phyloP scores from a whole-genome alignment of 2,113 vertebrate genomes.

The Panthera uncia region DNA sequence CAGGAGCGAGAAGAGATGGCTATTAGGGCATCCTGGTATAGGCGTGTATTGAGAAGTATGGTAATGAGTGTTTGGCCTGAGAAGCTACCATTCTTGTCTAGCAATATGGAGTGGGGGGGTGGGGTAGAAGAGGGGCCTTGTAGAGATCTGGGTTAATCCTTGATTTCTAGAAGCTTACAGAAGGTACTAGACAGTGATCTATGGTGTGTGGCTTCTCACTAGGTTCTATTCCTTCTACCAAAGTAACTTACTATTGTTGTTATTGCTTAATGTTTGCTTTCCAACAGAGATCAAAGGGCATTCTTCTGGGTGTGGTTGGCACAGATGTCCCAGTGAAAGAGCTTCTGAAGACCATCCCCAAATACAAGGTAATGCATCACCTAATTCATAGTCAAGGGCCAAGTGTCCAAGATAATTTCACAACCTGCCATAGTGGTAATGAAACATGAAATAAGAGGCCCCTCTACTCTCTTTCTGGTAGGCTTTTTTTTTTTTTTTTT shows the following conservation, averaged over 20 bases:
- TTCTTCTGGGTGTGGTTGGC: constrained; percentile 97
- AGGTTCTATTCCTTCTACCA: constrained; percentile 43
- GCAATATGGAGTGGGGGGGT: background rate
- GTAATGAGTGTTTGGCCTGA: background rate
- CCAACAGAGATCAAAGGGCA: constrained; percentile 93
- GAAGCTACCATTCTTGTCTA: background rate
- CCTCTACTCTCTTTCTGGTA: background rate
- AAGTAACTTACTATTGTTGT: constrained; percentile 13
- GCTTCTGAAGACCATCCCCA: constrained; percentile 97
- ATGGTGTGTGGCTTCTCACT: constrained; percentile 23
- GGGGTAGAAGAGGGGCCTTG: background rate
- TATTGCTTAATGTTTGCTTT: constrained; percentile 69
- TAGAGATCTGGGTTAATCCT: constrained; percentile 26
- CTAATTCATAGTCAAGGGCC: background rate
- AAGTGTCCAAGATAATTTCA: background rate
- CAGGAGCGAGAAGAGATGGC: constrained; percentile 10
- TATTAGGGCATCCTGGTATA: background rate
- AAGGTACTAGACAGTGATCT: constrained; percentile 20
- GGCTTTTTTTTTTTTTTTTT: background rate
- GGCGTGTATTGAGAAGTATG: background rate
- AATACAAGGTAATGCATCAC: constrained; percentile 93
- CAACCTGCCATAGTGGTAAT: too few species aligned
- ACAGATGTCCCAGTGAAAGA: constrained; percentile 98
- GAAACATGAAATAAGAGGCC: background rate
- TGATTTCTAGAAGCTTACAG: constrained; percentile 45